Percentiles rank a stretch among this genome's conserved stretches.
These are phyloP conservation scores for Pogonomyrmex barbatus DNA, from an alignment of 1,140 invertebrate genomes.

Conservation along the genomic window DNA sequence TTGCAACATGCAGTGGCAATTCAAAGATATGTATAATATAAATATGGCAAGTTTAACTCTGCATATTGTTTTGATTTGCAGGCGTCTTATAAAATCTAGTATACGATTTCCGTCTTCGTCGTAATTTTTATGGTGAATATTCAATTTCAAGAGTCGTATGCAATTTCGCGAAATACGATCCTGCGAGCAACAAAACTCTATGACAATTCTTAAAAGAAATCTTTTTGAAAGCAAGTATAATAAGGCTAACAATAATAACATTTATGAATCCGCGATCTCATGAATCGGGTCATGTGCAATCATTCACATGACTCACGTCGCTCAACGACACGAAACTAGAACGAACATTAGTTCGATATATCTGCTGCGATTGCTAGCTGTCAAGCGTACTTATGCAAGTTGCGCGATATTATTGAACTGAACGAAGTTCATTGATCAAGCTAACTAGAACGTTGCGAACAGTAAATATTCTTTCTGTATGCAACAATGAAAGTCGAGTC, in stretches of 20 bases:
- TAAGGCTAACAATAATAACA: constrained; percentile 70
- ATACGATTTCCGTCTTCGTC: not conserved
- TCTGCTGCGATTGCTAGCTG: constrained; percentile 19
- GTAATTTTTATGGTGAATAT: not conserved
- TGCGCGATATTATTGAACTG: constrained; percentile 22
- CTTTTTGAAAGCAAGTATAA: constrained; percentile 34
- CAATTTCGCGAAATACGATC: constrained; percentile 3
- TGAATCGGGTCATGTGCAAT: constrained; percentile 62
- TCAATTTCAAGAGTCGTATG: not conserved
- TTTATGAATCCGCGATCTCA: constrained; percentile 45
- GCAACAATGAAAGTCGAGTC: constrained; percentile 27
- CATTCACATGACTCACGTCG: constrained; percentile 67
- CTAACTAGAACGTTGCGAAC: constrained; percentile 28
- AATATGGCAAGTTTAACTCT: not conserved
- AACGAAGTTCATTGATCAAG: constrained; percentile 59
- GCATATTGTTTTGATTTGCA: not conserved
- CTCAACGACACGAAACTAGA: constrained; percentile 48
- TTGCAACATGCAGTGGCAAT: not conserved
- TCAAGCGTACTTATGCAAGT: constrained; percentile 9
- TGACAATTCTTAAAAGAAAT: not conserved
- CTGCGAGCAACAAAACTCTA: not conserved
- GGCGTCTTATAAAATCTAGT: constrained; percentile 6
- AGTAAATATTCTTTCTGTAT: constrained; percentile 46
- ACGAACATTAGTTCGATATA: constrained; percentile 41
- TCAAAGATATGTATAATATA: not conserved